These are phyloP conservation scores for Pomacea maculata DNA, from an alignment of 1,140 invertebrate genomes.

Conservation along the genomic window DNA sequence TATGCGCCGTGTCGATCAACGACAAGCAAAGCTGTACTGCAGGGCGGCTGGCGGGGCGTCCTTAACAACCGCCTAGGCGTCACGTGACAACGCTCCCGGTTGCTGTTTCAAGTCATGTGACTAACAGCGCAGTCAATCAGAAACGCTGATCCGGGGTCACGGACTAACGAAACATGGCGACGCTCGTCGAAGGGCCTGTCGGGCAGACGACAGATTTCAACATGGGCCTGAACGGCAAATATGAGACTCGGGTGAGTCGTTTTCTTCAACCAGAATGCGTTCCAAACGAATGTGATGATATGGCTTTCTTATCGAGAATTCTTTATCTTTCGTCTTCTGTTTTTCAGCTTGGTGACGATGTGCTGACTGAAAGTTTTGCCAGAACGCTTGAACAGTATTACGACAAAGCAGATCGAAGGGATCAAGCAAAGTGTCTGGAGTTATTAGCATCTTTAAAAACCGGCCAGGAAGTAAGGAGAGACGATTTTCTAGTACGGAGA, in stretches of 20 bases:
- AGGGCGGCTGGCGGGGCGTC: neutral
- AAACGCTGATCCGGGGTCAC: constrained; percentile 1
- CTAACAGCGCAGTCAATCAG: constrained; percentile 2
- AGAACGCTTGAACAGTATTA: constrained; percentile 52
- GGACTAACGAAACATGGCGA: constrained; percentile 18
- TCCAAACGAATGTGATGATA: too few relatives aligned
- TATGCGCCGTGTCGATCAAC: too few relatives aligned
- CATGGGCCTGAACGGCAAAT: neutral
- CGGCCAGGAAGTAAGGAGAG: constrained; percentile 27
- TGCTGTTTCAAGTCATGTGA: constrained; percentile 14
- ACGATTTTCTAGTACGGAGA: constrained; percentile 22
- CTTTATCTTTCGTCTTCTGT: neutral
- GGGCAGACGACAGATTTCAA: constrained; percentile 24
- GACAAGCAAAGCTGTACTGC: too few relatives aligned
- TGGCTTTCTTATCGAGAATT: too few relatives aligned
- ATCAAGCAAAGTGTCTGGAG: constrained; percentile 50
- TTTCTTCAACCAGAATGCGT: neutral
- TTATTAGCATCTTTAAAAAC: constrained; percentile 46
- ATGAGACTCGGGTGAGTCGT: constrained; percentile 3
- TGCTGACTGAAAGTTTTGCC: constrained; percentile 42
- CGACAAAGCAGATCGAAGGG: constrained; percentile 42
- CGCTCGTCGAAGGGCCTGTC: neutral
- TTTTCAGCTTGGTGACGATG: constrained; percentile 53
- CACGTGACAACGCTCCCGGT: constrained; percentile 2
- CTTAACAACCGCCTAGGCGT: constrained; percentile 1